phyloP scores from a whole-genome alignment of 2,797 vertebrate genomes.

The Eidolon dupreanum region DNA sequence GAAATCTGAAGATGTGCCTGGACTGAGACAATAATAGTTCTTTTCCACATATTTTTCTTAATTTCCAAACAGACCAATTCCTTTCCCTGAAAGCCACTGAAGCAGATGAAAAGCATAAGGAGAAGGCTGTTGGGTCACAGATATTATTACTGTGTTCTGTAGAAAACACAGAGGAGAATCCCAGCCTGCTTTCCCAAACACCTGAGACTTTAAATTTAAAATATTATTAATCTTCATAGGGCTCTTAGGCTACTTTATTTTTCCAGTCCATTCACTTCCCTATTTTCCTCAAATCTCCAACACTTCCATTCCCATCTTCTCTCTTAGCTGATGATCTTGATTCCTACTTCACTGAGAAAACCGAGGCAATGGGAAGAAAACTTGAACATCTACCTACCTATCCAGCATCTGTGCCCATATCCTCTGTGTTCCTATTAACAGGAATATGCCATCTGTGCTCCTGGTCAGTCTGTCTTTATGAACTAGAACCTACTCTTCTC shows the following conservation, averaged over 20 bases:
- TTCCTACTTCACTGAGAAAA: background rate
- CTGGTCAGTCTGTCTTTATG: background rate
- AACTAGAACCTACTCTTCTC: background rate
- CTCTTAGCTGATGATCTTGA: background rate
- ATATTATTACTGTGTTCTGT: background rate
- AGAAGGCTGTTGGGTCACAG: background rate
- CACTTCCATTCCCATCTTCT: background rate
- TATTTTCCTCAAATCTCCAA: background rate
- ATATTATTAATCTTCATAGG: background rate
- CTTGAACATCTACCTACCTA: background rate
- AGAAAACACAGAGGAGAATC: background rate
- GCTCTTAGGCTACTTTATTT: background rate
- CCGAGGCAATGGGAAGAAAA: background rate
- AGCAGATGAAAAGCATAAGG: background rate
- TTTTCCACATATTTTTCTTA: background rate
- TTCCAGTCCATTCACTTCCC: background rate
- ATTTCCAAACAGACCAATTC: background rate
- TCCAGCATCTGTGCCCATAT: too few relatives aligned
- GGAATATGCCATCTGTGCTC: background rate
- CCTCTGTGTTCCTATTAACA: background rate
- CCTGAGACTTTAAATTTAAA: background rate
- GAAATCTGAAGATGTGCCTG: background rate
- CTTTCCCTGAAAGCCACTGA: background rate
- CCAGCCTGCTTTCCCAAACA: background rate
- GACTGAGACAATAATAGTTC: background rate